These are phyloP conservation scores for Limnephilus auricula DNA, from an alignment of 2,888 invertebrate species.

Conservation along the genomic window DNA sequence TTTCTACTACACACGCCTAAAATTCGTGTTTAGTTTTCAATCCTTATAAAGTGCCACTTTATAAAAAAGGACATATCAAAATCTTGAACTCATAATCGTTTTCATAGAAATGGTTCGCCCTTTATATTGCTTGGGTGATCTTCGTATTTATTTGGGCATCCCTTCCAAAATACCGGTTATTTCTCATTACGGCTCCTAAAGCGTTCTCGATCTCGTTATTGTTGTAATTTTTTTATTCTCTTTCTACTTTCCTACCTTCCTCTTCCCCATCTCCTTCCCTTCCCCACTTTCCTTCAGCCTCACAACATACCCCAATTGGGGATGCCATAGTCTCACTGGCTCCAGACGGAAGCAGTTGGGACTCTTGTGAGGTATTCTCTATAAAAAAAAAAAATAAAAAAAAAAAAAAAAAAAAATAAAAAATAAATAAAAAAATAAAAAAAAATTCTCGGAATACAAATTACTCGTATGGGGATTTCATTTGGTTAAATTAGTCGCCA, in stretches of 20 bases:
- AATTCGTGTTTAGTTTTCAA: neutral
- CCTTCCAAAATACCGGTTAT: neutral
- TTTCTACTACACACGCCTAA: neutral
- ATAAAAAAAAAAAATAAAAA: no score
- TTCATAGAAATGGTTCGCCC: neutral
- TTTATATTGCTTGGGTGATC: neutral
- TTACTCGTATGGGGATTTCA: neutral
- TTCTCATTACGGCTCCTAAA: neutral
- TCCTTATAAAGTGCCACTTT: neutral
- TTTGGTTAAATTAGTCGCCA: neutral
- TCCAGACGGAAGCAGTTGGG: no score
- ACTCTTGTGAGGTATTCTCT: no score
- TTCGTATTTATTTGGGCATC: neutral
- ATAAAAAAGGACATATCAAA: neutral
- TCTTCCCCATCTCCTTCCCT: no score
- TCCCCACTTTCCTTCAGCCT: no score
- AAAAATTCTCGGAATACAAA: neutral
- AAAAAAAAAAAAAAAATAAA: no score
- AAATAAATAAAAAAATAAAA: no score
- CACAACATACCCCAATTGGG: no score
- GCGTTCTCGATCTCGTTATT: neutral
- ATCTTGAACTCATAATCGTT: neutral
- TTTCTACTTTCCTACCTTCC: no score
- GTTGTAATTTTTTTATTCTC: neutral
- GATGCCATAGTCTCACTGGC: no score